Percentiles rank a stretch among this genome's conserved stretches.
phyloP scores from a whole-genome alignment of 2,113 vertebrate species.

The Scophthalmus maximus region DNA sequence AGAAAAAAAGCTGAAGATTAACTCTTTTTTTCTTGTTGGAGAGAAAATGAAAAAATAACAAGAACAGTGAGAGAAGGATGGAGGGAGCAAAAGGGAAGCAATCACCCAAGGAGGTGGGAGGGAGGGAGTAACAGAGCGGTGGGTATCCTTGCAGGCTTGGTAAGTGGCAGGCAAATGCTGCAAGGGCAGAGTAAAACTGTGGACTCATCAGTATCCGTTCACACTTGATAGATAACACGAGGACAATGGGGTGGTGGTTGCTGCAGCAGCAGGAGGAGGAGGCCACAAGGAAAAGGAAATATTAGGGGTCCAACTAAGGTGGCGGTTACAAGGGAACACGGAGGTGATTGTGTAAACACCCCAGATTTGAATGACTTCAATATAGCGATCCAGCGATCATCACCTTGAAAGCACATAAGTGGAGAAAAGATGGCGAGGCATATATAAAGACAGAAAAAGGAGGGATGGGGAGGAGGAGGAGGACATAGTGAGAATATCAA shows the following conservation, averaged over 20 bases:
- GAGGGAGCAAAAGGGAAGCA: conserved; percentile 42
- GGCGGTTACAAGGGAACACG: conserved; percentile 29
- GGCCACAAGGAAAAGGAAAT: conserved; percentile 1
- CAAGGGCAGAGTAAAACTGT: conserved; percentile 72
- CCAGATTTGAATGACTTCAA: conserved; percentile 16
- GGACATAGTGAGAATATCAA: conserved; percentile 7
- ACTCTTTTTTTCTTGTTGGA: conserved; percentile 21
- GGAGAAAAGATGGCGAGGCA: conserved; percentile 11
- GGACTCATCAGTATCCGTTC: conserved; percentile 75
- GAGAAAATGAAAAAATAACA: conserved; percentile 62
- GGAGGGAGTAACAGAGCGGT: conserved; percentile 33
- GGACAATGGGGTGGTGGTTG: conserved; percentile 50
- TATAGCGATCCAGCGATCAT: conserved; percentile 8
- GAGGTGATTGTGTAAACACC: conserved; percentile 23
- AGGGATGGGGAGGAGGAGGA: not conserved
- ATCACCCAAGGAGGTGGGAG: conserved; percentile 52
- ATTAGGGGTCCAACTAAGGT: conserved; percentile 26
- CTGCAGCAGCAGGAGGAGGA: conserved; percentile 29
- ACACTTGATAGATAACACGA: conserved; percentile 72
- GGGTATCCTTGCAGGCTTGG: conserved; percentile 49
- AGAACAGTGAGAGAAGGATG: conserved; percentile 51
- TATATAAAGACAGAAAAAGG: not conserved
- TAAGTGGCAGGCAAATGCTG: conserved; percentile 62
- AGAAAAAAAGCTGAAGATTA: conserved; percentile 26
- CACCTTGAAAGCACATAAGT: conserved; percentile 7